Evolutionary conservation across 2,888 invertebrate species (phyloP), one percentile per base, ranked within the genome.

Genomic region (Scaptomyza tumidula): DNA sequence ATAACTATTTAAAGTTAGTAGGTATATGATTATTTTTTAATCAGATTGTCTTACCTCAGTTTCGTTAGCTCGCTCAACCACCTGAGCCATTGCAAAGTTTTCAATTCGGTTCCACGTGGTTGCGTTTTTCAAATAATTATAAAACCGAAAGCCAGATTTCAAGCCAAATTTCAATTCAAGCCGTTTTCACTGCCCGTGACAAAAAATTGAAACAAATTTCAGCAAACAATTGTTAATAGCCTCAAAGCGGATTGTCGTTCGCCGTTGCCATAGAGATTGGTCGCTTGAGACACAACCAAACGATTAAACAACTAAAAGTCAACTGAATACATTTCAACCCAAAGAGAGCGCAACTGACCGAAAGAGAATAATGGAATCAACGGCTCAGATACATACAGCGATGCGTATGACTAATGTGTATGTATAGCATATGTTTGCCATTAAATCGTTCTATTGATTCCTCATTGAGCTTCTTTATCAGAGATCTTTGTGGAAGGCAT

Each of bases 281-380:
- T 46, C 54, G 62, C 63, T 39, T 53, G 77, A 64, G 62, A 80
- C 85, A 90, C 92, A 90, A 90, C 91, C 86, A 78, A 88, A 88
- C 91, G 89, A 85, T 81, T 81, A 79, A 90, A 89, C 91, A 89
- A 86, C 75, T 80, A 69, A 73, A 80, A 77, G 59, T 67, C 59
- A 76, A 91, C 90, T 91, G 83, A 90, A 80, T 41, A 58, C 31
- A 43, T 35, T 66, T 71, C 56, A 46, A 70, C 45, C 62, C 37
- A 59, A 59, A 54, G 52, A 35, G 44, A 61, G 65, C 54, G 52
- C 35, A 57, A 43, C 56, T 33, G 60, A 54, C 46, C 29, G 50
- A 39, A 46, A 35, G 19, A 45, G 53, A 46, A 27, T 41, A 52
- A 56, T 39, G 19, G 10, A 54, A 24, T 16, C 41, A 48, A n/a